These are phyloP conservation scores for Drosophila melanosoma DNA, from an alignment of 2,888 invertebrate genomes.

Conservation along the genomic window DNA sequence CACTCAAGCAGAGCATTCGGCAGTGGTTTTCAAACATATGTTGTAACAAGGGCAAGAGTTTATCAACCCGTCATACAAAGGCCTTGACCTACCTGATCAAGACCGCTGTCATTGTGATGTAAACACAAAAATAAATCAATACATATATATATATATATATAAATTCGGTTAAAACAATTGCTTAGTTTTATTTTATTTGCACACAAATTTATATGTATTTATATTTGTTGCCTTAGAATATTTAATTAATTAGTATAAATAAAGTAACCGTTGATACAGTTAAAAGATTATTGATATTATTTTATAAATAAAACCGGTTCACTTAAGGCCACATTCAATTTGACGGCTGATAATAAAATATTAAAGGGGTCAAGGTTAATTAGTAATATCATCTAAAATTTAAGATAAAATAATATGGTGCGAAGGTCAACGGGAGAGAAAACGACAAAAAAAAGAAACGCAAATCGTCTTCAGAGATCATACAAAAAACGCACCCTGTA, in stretches of 20 bases:
- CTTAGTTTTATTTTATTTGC: background rate
- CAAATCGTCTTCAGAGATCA: background rate
- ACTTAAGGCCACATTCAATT: slow-evolving; percentile 26
- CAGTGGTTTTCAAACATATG: slow-evolving; percentile 28
- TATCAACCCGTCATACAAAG: slow-evolving; percentile 36
- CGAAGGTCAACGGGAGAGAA: slow-evolving; percentile 31
- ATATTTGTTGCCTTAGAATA: background rate
- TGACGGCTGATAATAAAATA: slow-evolving; percentile 1
- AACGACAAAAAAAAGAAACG: background rate
- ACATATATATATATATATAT: background rate
- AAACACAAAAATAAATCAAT: background rate
- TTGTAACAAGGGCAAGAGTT: slow-evolving; percentile 40
- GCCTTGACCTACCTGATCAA: slow-evolving; percentile 49
- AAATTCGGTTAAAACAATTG: background rate
- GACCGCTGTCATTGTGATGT: slow-evolving; percentile 2
- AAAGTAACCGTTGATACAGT: background rate
- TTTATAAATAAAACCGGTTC: slow-evolving; percentile 53
- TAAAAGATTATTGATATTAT: slow-evolving; percentile 8
- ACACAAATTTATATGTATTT: background rate
- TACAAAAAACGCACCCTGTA: slow-evolving; percentile 55
- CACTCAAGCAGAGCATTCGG: slow-evolving; percentile 11
- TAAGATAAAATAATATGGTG: slow-evolving; percentile 10
- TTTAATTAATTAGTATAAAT: background rate
- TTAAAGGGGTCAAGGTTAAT: slow-evolving; percentile 20
- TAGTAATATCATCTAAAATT: background rate